These are phyloP conservation scores for Bombus superbus DNA, from an alignment of 1,140 invertebrate genomes.

Conservation along the genomic window DNA sequence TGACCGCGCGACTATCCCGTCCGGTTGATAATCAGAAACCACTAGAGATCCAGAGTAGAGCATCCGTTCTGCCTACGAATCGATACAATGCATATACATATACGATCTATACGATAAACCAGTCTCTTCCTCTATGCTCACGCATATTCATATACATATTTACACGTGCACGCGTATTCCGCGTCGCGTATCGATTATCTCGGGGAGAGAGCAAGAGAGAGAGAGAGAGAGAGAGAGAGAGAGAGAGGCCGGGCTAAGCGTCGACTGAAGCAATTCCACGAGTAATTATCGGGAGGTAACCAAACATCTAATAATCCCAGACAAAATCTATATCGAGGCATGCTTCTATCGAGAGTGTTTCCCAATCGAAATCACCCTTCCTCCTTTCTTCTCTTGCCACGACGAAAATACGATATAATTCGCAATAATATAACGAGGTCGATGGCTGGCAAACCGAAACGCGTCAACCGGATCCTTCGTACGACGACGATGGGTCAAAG, in stretches of 20 bases:
- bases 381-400: background rate
- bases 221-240: slow-evolving; percentile 2
- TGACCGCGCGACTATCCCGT: slow-evolving; percentile 39
- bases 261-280: slow-evolving; percentile 61
- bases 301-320: slow-evolving; percentile 70
- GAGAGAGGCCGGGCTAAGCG: slow-evolving; percentile 14
- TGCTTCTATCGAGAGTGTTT: background rate
- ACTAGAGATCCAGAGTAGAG: slow-evolving; percentile 39
- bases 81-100: slow-evolving; percentile 24
- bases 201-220: background rate
- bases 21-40: slow-evolving; percentile 56
- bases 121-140: background rate
- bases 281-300: slow-evolving; percentile 71
- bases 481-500: background rate
- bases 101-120: slow-evolving; percentile 15
- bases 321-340: slow-evolving; percentile 60
- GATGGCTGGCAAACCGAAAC: background rate
- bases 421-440: slow-evolving; percentile 39
- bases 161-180: slow-evolving; percentile 4
- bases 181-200: slow-evolving; percentile 59
- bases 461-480: background rate
- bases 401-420: slow-evolving; percentile 44
- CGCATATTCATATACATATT: slow-evolving; percentile 13
- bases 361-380: slow-evolving; percentile 2
- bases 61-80: slow-evolving; percentile 19